Conservation (phyloP, 2,888 invertebrate species). For the Hydraecia micacea region DNA sequence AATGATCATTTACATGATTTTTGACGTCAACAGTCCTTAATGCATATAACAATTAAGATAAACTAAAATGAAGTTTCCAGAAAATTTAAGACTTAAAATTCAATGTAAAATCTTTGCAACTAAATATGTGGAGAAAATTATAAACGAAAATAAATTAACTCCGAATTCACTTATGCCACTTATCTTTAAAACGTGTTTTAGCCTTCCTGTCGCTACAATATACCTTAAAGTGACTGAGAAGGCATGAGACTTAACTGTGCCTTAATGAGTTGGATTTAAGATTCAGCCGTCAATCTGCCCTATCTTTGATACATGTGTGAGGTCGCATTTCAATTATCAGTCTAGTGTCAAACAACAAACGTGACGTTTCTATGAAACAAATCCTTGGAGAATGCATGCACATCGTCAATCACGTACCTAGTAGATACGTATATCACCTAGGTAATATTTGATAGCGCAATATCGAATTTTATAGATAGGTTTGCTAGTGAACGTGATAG, state of each 20-base stretch:
- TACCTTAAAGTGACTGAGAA: not conserved
- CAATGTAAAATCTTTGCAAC: too few species aligned
- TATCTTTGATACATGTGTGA: constrained; percentile 12
- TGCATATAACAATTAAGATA: constrained; percentile 25
- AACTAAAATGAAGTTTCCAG: too few species aligned
- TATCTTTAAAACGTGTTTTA: too few species aligned
- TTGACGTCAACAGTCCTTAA: constrained; percentile 1
- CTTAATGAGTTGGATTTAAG: not conserved
- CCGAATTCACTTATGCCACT: too few species aligned
- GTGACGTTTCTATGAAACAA: constrained; percentile 51
- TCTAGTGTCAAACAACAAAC: constrained; percentile 41
- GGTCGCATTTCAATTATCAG: constrained; percentile 52
- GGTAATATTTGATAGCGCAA: constrained; percentile 7
- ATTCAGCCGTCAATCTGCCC: not conserved
- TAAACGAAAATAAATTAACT: too few species aligned
- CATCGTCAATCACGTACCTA: constrained; percentile 48
- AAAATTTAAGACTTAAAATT: not conserved
- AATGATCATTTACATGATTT: not conserved
- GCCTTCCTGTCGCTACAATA: too few species aligned
- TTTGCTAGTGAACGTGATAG: constrained; percentile 9
- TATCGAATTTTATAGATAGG: constrained; percentile 4
- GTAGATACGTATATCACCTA: not conserved
- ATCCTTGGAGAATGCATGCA: constrained; percentile 40
- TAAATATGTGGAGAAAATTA: too few species aligned
- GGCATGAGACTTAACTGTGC: too few species aligned